These are phyloP conservation scores for Argopecten irradians DNA, from an alignment of 1,140 invertebrate genomes.

Conservation along the genomic window DNA sequence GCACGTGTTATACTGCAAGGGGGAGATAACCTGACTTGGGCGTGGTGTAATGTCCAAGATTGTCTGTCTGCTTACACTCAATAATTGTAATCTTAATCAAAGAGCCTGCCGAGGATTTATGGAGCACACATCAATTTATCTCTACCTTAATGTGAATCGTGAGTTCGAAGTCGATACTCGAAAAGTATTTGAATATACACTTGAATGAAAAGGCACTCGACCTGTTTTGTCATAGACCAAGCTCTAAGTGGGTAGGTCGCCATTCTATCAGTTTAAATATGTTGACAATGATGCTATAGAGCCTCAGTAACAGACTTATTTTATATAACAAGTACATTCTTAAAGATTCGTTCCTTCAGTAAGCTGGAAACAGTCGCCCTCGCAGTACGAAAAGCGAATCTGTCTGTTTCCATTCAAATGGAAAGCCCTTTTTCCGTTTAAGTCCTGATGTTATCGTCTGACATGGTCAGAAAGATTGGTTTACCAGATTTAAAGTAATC, in stretches of 20 bases:
- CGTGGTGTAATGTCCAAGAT: conserved; percentile 14
- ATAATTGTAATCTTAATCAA: conserved; percentile 23
- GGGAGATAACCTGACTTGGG: background rate
- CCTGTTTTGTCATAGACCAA: background rate
- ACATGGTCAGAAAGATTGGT: background rate
- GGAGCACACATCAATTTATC: background rate
- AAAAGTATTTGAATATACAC: too few relatives aligned
- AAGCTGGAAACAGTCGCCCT: background rate
- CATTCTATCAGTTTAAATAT: background rate
- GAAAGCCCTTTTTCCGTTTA: background rate
- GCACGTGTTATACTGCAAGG: background rate
- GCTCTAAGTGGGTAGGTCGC: background rate
- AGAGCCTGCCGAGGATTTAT: background rate
- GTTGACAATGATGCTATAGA: background rate
- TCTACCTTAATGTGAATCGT: background rate
- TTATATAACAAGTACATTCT: background rate
- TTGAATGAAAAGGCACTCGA: background rate
- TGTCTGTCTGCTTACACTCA: background rate
- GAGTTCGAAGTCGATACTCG: background rate
- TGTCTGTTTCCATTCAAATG: background rate
- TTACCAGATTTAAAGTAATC: background rate
- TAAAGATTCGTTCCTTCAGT: background rate
- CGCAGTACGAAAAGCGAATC: background rate
- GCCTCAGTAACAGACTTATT: background rate
- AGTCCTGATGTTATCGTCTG: background rate